Conservation (phyloP, 2,888 invertebrate genomes). For the Drosophila buzzatii region DNA sequence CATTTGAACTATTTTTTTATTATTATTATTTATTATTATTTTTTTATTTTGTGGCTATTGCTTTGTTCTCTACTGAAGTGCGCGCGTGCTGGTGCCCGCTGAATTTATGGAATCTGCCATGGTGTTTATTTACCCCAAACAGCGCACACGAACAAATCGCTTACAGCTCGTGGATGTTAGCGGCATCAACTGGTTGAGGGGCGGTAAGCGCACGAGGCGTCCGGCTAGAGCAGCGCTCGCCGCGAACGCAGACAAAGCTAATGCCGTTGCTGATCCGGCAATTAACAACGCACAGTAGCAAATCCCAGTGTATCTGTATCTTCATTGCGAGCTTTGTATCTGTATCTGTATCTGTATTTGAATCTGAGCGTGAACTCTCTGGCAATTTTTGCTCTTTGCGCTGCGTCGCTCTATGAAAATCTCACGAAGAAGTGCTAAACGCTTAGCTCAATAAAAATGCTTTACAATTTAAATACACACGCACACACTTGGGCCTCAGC, state of each 20-base stretch:
- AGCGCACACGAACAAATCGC: not conserved
- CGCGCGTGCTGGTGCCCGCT: conserved; percentile 62
- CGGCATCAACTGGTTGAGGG: not conserved
- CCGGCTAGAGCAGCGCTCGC: conserved; percentile 24
- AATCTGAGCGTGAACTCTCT: conserved; percentile 17
- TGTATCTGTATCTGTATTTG: conserved; percentile 17
- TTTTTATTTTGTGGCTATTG: conserved; percentile 6
- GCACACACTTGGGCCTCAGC: conserved; percentile 1
- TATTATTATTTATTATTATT: conserved; percentile 21
- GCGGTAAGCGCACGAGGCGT: conserved; percentile 13
- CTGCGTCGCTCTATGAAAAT: conserved; percentile 51
- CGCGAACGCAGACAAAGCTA: conserved; percentile 13
- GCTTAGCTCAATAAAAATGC: conserved; percentile 75
- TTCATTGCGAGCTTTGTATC: conserved; percentile 1
- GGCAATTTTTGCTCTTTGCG: conserved; percentile 32
- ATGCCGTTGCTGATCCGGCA: conserved; percentile 59
- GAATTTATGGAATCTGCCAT: conserved; percentile 36
- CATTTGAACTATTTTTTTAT: not conserved
- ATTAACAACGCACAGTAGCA: conserved; percentile 56
- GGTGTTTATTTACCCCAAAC: conserved; percentile 56
- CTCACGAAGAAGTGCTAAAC: conserved; percentile 78
- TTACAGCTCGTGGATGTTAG: not conserved
- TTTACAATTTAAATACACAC: conserved; percentile 63
- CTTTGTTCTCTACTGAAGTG: conserved; percentile 38
- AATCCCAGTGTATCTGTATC: conserved; percentile 13